phyloP scores from a whole-genome alignment of 2,888 invertebrate species.

The Lepidonotus clava region DNA sequence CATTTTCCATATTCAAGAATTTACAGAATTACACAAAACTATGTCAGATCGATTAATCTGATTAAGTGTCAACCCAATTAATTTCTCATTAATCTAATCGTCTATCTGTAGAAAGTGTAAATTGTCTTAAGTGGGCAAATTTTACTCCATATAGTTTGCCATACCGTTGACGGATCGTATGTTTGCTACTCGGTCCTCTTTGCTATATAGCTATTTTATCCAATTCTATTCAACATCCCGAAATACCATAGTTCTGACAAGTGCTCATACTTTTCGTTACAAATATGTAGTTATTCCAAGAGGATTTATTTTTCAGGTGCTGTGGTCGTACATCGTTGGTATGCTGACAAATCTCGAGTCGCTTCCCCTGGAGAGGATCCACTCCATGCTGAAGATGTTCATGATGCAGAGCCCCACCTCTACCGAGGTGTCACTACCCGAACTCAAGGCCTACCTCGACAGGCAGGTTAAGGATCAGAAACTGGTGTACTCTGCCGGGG shows the following conservation, averaged over 20 bases:
- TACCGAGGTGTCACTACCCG: constrained; percentile 91
- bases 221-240: background rate
- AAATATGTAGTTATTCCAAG: background rate
- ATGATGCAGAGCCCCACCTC: constrained; percentile 94
- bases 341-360: constrained; percentile 97
- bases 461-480: constrained; percentile 95
- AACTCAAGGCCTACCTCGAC: constrained; percentile 93
- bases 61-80: too few relatives aligned
- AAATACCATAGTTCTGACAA: background rate
- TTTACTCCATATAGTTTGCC: too few relatives aligned
- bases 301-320: constrained; percentile 86
- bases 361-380: constrained; percentile 93
- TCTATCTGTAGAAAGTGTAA: too few relatives aligned
- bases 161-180: too few relatives aligned
- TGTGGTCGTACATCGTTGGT: constrained; percentile 98
- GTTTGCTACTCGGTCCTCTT: too few relatives aligned
- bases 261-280: background rate
- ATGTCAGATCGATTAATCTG: too few relatives aligned
- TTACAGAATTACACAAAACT: too few relatives aligned
- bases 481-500: constrained; percentile 90
- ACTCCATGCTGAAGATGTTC: constrained; percentile 98
- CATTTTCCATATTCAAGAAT: background rate
- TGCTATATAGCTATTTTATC: background rate
- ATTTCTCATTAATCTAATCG: too few relatives aligned
- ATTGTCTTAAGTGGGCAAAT: too few relatives aligned